Base-by-base conservation (phyloP, 2,113 vertebrate genomes). In the Planiliza haematocheilus region DNA sequence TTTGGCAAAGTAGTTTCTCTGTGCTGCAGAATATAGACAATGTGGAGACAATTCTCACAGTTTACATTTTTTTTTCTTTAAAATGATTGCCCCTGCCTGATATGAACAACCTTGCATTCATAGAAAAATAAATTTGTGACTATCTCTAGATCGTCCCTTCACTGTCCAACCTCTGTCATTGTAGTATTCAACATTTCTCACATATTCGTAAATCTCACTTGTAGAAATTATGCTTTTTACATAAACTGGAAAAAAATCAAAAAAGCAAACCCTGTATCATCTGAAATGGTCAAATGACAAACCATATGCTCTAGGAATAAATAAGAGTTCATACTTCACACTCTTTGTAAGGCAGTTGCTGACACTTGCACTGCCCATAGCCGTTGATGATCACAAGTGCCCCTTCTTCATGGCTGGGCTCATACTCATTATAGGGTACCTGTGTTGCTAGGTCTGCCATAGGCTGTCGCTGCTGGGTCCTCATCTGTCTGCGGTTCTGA, bases 291-390 rank as follows among this genome's bases (percentile, higher is more conserved):
- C 87, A 90, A 92, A 94, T 94, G 93, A 89, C 81, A 84, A 93
- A 92, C 89, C 91, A 90, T 86, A 89, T 89, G 82, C 88, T 87
- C 85, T 91, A 83, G 78, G 78, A 93, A 93, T 94, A 93, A 93
- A 94, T 93, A 93, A 81, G 83, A 89, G 89, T 95, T 97, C 95
- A 98, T 95, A 99, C 97, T 96, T 99, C 97, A 95, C 97, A 99
- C 96, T 99, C 97, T 95, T 99, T 98, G 86, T 98, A 98, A 91
- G 97, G 97, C 95, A 99, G 96, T 91, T 98, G 97, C 95, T 99
- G 97, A 93, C 97, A 99, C 91, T 98, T 98, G 96, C 97, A 98
- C 95, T 98, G 97, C 96, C 97, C 97, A 1, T 98, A 98, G 89
- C 97, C 97, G 43, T 99, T 99, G 85, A 98, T 98, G 93, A 99